phyloP scores from a whole-genome alignment of 2,113 vertebrate species.

The Alethe castanea region DNA sequence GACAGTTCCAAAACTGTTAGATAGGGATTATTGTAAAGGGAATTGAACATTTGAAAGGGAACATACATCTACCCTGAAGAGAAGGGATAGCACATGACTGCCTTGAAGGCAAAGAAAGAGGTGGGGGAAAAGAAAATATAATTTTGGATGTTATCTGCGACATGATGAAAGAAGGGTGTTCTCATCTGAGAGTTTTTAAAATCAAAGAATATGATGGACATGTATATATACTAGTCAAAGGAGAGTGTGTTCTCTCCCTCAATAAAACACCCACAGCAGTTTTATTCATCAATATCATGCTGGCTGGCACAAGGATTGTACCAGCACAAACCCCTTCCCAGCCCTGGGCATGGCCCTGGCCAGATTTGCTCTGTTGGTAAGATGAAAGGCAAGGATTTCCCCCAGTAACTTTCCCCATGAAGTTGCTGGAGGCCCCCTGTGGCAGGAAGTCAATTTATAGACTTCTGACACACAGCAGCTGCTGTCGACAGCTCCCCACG shows the following conservation, averaged over 20 bases:
- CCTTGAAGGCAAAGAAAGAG: background rate
- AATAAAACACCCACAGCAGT: background rate
- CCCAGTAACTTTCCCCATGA: background rate
- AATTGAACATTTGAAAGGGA: background rate
- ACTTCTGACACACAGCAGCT: conserved; percentile 40
- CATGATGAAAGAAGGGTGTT: background rate
- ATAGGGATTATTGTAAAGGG: background rate
- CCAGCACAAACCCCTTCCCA: background rate
- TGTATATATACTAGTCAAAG: background rate
- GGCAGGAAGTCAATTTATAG: conserved; percentile 32
- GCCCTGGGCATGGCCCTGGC: background rate
- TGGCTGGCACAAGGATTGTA: background rate
- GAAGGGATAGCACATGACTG: background rate
- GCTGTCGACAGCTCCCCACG: background rate
- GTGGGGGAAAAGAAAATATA: background rate
- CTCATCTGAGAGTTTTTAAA: background rate
- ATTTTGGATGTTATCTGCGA: background rate
- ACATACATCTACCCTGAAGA: background rate
- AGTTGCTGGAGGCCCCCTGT: background rate
- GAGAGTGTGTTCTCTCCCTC: background rate
- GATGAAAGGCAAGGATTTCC: background rate
- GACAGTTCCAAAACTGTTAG: conserved; percentile 2
- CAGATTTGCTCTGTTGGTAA: background rate
- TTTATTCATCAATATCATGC: background rate
- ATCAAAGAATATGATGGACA: background rate